phyloP scores from a whole-genome alignment of 2,113 vertebrate species.

The Carollia perspicillata region DNA sequence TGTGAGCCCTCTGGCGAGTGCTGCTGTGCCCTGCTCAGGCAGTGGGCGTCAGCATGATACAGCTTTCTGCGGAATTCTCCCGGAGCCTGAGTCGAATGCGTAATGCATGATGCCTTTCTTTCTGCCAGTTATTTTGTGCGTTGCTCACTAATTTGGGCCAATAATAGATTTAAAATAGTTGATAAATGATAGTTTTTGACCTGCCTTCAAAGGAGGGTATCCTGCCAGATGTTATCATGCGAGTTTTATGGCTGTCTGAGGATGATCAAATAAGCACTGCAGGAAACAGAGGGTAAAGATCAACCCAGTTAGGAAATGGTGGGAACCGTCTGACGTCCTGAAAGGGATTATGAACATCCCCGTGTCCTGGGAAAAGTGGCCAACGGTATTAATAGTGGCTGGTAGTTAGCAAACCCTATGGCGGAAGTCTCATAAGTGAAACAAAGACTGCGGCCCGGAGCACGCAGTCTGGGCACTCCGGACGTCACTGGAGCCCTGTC shows the following conservation, averaged over 20 bases:
- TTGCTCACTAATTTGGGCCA: neutral
- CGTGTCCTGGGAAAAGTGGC: neutral
- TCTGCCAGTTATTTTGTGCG: neutral
- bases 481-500: neutral
- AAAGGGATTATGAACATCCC: neutral
- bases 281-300: neutral
- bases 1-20: neutral
- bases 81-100: neutral
- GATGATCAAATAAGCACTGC: neutral
- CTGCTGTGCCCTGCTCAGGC: neutral
- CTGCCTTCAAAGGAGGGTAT: neutral
- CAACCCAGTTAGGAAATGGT: neutral
- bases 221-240: neutral
- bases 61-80: neutral
- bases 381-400: neutral
- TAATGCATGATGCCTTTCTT: neutral
- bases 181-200: neutral
- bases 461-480: rapidly evolving
- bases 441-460: neutral
- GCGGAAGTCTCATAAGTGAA: neutral
- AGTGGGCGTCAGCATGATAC: neutral
- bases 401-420: neutral
- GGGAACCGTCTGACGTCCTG: neutral
- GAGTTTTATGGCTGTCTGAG: neutral
- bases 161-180: neutral